Percentiles rank a stretch among this genome's conserved stretches.
phyloP scores from a whole-genome alignment of 2,888 invertebrate species.

The Hyposoter dolosus region DNA sequence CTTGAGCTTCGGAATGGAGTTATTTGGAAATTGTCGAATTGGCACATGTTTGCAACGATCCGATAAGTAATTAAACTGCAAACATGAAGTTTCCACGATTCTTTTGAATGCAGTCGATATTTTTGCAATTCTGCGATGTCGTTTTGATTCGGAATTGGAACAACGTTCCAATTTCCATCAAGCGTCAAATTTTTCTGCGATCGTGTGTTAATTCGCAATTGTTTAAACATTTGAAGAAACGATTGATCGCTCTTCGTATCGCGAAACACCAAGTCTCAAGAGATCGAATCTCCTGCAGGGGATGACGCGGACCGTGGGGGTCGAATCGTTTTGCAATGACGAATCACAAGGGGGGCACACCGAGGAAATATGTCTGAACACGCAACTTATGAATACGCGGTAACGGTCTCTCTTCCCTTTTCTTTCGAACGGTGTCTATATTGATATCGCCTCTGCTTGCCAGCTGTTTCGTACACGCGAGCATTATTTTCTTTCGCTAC shows the following conservation, averaged over 20 bases:
- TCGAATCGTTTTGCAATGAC: conserved; percentile 64
- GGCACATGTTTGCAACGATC: not conserved
- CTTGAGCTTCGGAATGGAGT: not conserved
- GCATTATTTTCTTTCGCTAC: not conserved
- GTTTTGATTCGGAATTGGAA: not conserved
- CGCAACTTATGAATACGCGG: conserved; percentile 56
- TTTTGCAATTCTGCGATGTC: not conserved
- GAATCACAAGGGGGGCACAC: not conserved
- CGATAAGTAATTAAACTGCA: not conserved
- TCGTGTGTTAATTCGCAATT: not conserved
- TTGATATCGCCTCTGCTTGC: conserved; percentile 70
- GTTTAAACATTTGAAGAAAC: not conserved
- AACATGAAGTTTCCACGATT: not conserved
- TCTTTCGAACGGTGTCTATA: conserved; percentile 21
- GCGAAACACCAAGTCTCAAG: not conserved
- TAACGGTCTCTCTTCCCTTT: conserved; percentile 76
- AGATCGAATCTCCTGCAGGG: conserved; percentile 5
- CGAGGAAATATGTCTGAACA: conserved; percentile 30
- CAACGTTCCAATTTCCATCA: not conserved
- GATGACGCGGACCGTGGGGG: conserved; percentile 65
- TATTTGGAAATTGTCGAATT: not conserved
- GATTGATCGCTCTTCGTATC: not conserved
- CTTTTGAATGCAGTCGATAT: not conserved
- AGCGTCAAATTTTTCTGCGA: not conserved
- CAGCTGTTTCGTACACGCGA: conserved; percentile 73